Conservation (phyloP, 1,140 invertebrate genomes). For the Cheumatopsyche charites region DNA sequence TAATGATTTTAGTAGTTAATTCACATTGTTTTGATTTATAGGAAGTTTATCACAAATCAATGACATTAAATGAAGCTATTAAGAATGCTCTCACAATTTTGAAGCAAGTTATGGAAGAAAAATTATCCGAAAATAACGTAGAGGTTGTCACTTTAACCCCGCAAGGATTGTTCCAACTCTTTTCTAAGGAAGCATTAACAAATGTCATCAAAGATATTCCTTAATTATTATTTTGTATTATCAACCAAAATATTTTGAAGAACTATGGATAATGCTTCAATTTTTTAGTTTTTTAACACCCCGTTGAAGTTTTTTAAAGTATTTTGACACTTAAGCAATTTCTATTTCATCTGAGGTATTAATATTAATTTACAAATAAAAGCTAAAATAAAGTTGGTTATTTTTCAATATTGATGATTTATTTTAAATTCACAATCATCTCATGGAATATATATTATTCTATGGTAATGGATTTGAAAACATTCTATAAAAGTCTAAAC, state of each 20-base stretch:
- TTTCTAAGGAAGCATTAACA: conserved; percentile 87
- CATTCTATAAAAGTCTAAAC: too few relatives aligned
- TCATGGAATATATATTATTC: too few relatives aligned
- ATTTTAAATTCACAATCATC: conserved; percentile 52
- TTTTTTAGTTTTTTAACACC: too few relatives aligned
- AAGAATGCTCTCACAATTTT: conserved; percentile 92
- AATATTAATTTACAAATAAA: background rate
- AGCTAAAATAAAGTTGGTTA: background rate
- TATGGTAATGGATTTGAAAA: too few relatives aligned
- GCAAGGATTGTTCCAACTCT: conserved; percentile 85
- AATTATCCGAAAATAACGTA: conserved; percentile 96
- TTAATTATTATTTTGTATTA: conserved; percentile 51
- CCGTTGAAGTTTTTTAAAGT: too few relatives aligned
- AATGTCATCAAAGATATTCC: conserved; percentile 83
- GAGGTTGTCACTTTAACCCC: conserved; percentile 96
- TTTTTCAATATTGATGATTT: conserved; percentile 21
- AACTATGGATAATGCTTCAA: too few relatives aligned
- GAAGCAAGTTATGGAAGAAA: conserved; percentile 99
- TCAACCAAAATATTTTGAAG: too few relatives aligned
- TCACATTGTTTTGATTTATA: conserved; percentile 61
- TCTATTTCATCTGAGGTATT: background rate
- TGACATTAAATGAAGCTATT: conserved; percentile 95
- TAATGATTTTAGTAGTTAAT: too few relatives aligned
- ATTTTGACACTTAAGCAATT: too few relatives aligned
- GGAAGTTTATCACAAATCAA: conserved; percentile 76